Percentiles rank a stretch among this genome's conserved stretches.
phyloP scores from a whole-genome alignment of 2,113 vertebrate species.

The Hypanus sabinus region DNA sequence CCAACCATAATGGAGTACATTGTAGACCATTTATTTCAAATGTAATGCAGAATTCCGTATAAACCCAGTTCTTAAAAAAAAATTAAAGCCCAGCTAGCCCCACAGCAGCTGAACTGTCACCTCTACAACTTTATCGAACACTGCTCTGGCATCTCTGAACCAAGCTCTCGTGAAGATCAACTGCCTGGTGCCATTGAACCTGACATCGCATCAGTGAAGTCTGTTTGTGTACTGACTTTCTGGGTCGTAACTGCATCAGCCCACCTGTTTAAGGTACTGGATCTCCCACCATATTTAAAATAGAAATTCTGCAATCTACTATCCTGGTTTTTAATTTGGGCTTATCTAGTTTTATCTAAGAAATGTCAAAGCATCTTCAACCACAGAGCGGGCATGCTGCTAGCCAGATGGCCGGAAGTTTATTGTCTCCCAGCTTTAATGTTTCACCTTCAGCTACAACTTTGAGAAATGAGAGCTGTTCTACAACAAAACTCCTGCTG shows the following conservation, averaged over 20 bases:
- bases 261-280: background rate
- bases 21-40: no score
- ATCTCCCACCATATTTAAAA: background rate
- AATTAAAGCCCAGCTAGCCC: no score
- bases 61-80: background rate
- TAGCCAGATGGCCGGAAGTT: background rate
- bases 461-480: no score
- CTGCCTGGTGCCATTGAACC: no score
- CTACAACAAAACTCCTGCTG: no score
- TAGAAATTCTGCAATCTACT: background rate
- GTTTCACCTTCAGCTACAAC: no score
- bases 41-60: no score
- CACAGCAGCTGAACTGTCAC: no score
- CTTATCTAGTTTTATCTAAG: background rate
- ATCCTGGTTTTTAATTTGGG: background rate
- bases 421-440: background rate
- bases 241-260: background rate
- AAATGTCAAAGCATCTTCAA: background rate
- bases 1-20: no score
- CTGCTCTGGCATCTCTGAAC: no score
- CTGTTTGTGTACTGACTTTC: background rate
- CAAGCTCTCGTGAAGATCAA: no score
- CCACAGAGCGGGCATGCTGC: background rate
- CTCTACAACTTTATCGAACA: no score
- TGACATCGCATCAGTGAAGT: background rate